Base-by-base conservation (phyloP, 2,797 vertebrate species). In the Synanceia verrucosa region DNA sequence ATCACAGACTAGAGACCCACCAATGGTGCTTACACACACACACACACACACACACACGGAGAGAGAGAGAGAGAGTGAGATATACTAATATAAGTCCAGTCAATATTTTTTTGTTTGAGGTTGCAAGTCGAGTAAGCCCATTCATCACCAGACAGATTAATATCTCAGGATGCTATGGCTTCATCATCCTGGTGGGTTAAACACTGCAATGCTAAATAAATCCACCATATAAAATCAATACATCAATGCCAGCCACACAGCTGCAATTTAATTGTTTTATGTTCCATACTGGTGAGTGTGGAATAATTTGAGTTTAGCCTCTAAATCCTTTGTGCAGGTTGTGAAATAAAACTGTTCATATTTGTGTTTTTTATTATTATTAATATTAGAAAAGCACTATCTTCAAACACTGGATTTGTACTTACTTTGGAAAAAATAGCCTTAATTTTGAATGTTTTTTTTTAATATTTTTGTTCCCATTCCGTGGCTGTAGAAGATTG, bases 111-210 rank as follows among this genome's bases (percentile, higher is more conserved):
- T 65, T 33, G 11, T 75, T 70, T 47, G 43, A 67, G 24, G 19
- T 62, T 67, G 31, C 29, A 50, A 52, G 43, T 52, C 58, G 72
- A 83, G 71, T 44, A 65, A 60, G 57, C 56, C 60, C 68, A 76
- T 86, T 86, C 39, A 84, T 87, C 81, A 82, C 41, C 44, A 26
- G 41, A 31, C 63, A 67, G 75, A 82, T 83, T 83, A 70, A 73
- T 79, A 85, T 84, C 71, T 80, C 67, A 53, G 55, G 51, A 71
- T 85, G 29, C 58, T 36, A 33, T 44, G 71, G 56, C 64, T 84
- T 78, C 70, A 79, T 83, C 64, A 43, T 74, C 48, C 48, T 69
- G 48, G 6, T 57, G 65, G 61, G 61, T 67, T 85, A 65, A 86
- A 79, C 60, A 33, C 51, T 59, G 34, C 60, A 24, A 61, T 53